Evolutionary conservation across 2,888 invertebrate genomes (phyloP).

Genomic region (Diadegma fenestrale): DNA sequence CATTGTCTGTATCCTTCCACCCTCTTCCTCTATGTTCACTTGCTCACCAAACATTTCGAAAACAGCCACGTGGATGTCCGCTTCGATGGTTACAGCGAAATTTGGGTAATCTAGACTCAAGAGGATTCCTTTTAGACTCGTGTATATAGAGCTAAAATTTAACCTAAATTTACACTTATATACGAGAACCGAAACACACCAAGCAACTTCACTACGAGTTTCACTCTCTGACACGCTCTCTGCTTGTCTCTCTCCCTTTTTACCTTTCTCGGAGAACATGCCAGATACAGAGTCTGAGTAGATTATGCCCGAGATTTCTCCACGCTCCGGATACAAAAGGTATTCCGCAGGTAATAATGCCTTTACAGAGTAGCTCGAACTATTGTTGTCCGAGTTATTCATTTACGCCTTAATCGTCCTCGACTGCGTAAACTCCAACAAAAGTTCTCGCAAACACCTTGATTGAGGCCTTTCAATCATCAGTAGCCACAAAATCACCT

Average conservation of each 20-base stretch:
- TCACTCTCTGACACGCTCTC: constrained; percentile 56
- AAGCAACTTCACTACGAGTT: constrained; percentile 59
- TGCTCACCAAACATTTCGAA: constrained; percentile 55
- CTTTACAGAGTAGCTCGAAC: constrained; percentile 15
- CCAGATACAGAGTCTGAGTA: constrained; percentile 51
- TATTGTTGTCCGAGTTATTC: constrained; percentile 24
- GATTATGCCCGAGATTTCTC: constrained; percentile 53
- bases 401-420: not conserved
- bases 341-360: constrained; percentile 1
- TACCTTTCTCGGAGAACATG: constrained; percentile 36
- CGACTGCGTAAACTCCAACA: not conserved
- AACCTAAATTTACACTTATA: constrained; percentile 1
- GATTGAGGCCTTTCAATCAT: no score
- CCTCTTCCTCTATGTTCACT: constrained; percentile 3
- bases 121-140: constrained; percentile 47
- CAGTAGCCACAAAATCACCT: no score
- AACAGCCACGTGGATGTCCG: constrained; percentile 53
- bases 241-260: not conserved
- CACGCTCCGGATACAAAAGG: constrained; percentile 33
- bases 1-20: not conserved
- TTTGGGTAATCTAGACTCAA: constrained; percentile 56
- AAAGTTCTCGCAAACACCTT: not conserved
- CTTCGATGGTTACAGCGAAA: constrained; percentile 60
- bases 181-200: constrained; percentile 36
- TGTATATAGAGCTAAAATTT: constrained; percentile 15